phyloP scores from a whole-genome alignment of 2,888 invertebrate genomes.

The Diaphora mendica region DNA sequence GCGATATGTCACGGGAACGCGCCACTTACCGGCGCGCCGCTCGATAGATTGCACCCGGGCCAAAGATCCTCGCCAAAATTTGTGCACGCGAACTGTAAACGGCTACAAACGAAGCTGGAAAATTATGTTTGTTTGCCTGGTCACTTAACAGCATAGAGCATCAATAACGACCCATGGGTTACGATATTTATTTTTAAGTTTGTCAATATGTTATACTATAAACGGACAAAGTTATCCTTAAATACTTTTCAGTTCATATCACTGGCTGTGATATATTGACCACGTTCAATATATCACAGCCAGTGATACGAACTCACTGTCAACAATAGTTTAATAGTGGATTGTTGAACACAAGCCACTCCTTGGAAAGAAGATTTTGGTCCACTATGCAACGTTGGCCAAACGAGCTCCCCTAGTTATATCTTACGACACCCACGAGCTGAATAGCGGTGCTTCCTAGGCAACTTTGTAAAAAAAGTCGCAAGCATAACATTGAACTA shows the following conservation, averaged over 20 bases:
- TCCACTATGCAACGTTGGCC: too few species aligned
- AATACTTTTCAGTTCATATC: too few species aligned
- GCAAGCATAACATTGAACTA: neutral
- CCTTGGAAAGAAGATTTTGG: too few species aligned
- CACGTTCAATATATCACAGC: neutral
- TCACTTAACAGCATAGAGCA: neutral
- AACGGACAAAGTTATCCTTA: neutral
- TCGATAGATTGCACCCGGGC: conserved; percentile 11
- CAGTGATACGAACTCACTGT: neutral
- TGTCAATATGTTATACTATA: too few species aligned
- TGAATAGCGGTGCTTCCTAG: neutral
- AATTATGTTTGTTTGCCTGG: neutral
- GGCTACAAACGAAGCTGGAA: neutral
- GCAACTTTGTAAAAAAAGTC: neutral
- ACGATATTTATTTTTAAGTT: neutral
- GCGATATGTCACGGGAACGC: conserved; percentile 16
- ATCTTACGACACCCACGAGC: too few species aligned
- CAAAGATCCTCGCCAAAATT: conserved; percentile 2
- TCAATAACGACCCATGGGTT: neutral
- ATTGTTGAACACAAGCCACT: too few species aligned
- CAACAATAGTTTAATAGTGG: too few species aligned
- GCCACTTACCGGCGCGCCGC: conserved; percentile 15
- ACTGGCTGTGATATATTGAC: too few species aligned
- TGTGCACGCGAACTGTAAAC: neutral
- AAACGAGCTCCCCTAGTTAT: too few species aligned